Base-by-base conservation (phyloP, 30 jellyfish, hydroid and myxozoan genomes). In the Aurelia sp. region DNA sequence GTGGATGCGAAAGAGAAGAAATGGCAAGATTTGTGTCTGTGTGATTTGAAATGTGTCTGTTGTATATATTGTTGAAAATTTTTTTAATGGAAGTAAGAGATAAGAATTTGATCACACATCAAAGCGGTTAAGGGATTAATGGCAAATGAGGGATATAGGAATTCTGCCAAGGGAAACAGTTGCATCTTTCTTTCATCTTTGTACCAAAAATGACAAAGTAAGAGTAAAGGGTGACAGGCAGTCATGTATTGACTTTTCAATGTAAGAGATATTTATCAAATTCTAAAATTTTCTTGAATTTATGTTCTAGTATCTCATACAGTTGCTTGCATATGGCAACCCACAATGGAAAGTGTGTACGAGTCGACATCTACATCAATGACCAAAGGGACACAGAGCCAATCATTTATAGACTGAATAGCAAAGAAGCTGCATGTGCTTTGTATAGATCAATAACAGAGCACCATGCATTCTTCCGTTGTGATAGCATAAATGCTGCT, bases 361-460 rank as follows among this genome's bases (percentile, higher is more conserved):
- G 69, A 77, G 66, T 94, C 18, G 97, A 94, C 62, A 75, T 81
- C 7, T 89, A 74, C 66, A 31, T 66, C 6, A 71, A 86, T 30
- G 99, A 94, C 68, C 68, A 61, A 41, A 89, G 99, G 23, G 97
- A 94, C 59, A 85, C 82, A 48, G 97, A 79, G 6, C 68, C 89
- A 41, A 66, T 85, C 23, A 51, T 71, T 30, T 94, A 94, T 77
- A 65, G 93, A 21, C 55, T 94, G 76, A 94, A 79, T 80, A 89
- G 96, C 85, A 94, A 94, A 89, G 99, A 89, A 64, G 84, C 96
- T n/a, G 99, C 99, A 4, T 86, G 90, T 64, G 97, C 99, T 3
- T 67, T 94, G 73, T 94, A 94, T 77, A 72, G 99, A 52, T 84
- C 99, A 0, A 94, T 94, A 20, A 94, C 97, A 63, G 99, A 94